These are phyloP conservation scores for Syngnathus typhle DNA, from an alignment of 2,113 vertebrate genomes.

Conservation along the genomic window DNA sequence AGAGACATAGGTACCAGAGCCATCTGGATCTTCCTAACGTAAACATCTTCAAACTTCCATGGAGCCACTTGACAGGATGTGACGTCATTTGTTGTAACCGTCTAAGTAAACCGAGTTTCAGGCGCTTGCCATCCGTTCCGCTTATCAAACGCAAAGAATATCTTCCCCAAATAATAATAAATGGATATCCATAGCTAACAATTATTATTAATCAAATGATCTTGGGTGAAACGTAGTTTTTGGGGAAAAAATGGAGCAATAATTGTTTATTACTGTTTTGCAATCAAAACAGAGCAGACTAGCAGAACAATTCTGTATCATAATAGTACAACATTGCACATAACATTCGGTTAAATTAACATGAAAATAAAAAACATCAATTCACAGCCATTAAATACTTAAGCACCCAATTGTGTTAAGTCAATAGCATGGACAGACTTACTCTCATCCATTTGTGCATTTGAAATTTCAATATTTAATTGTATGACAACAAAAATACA, in stretches of 20 bases:
- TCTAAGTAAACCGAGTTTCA: neutral
- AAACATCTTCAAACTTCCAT: neutral
- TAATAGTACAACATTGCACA: neutral
- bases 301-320: neutral
- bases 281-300: neutral
- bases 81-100: neutral
- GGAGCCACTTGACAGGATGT: neutral
- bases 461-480: neutral
- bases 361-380: neutral
- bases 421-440: neutral
- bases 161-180: neutral
- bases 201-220: neutral
- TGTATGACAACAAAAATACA: conserved; percentile 7
- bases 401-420: neutral
- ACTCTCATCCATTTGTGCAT: neutral
- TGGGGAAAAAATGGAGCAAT: neutral
- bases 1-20: conserved; percentile 17
- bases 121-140: neutral
- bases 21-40: fast-evolving
- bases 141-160: neutral
- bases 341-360: neutral
- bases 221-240: neutral
- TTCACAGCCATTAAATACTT: neutral
- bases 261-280: neutral
- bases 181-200: too few species aligned